Evolutionary conservation across 2,888 invertebrate genomes (phyloP).

Genomic region (Pheosia gnoma): DNA sequence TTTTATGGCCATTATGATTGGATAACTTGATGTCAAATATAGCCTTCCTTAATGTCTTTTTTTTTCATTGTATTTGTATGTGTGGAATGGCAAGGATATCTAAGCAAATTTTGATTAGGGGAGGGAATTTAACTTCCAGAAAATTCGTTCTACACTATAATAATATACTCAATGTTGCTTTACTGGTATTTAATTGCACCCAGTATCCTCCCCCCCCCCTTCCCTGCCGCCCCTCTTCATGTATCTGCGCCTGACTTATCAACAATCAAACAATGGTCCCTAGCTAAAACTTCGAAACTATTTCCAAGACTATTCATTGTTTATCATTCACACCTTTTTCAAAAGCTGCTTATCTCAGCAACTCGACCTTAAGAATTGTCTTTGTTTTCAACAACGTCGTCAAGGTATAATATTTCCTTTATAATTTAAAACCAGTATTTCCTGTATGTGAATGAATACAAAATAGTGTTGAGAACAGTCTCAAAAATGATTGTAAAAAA

Average conservation of each 20-base stretch:
- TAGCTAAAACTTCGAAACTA: conserved; percentile 21
- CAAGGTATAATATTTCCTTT: conserved; percentile 35
- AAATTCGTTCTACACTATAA: too few relatives aligned
- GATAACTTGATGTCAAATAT: conserved; percentile 49
- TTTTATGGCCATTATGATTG: conserved; percentile 60
- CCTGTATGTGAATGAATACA: conserved; percentile 10
- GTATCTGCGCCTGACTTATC: not conserved
- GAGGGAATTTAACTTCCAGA: too few relatives aligned
- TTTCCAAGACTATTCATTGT: conserved; percentile 28
- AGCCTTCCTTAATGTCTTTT: conserved; percentile 15
- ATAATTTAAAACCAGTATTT: conserved; percentile 33
- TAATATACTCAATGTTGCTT: too few relatives aligned
- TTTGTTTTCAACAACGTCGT: conserved; percentile 26
- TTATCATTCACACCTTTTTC: conserved; percentile 34
- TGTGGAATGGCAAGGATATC: not conserved
- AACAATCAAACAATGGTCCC: conserved; percentile 24
- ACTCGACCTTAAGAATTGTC: conserved; percentile 18
- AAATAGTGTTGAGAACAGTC: not conserved
- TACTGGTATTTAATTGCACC: too few relatives aligned
- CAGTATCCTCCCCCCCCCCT: too few relatives aligned
- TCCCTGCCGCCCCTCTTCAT: too few relatives aligned
- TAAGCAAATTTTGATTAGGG: too few relatives aligned
- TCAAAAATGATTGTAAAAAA: too few relatives aligned
- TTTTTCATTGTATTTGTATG: conserved; percentile 1
- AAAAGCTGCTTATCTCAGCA: conserved; percentile 34